Base-by-base conservation (phyloP, 2,113 vertebrate genomes). In the Pseudolaguvia tuberculata region DNA sequence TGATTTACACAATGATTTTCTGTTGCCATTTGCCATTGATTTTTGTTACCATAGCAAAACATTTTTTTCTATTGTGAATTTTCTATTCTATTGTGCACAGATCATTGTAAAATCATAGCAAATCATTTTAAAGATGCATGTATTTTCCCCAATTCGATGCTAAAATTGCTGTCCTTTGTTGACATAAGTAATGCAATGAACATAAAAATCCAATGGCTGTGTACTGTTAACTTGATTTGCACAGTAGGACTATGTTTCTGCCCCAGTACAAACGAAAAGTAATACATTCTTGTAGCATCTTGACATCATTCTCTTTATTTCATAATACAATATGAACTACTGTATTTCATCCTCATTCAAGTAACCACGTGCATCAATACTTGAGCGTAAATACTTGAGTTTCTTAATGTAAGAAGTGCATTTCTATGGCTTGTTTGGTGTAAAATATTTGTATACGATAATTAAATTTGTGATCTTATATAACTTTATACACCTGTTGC, bases 341-440 rank as follows among this genome's bases (percentile, higher is more conserved):
- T 71, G 53, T 42, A 68, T 31, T 76, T 71, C 78, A 79, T 85
- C 81, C 86, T 86, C 56, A 75, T 80, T 70, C 83, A 70, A 76
- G 73, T 85, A 83, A 68, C 52, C 71, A 71, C 58, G 78, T 87
- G 74, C 86, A 80, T 87, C 79, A 67, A 87, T 86, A 89, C 71
- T 77, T 50, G 79, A 81, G 76, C 76, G 72, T 85, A 75, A 81
- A 79, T 82, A 72, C 70, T 72, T 71, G 78, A 71, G 61, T 70
- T 71, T 70, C 50, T 74, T 61, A 59, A 77, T 87, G 90, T 87
- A 82, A n/a, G 86, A 84, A 72, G 78, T 85, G 90, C 91, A 87
- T 91, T 93, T 94, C 89, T 86, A 89, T 88, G 85, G 87, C 77
- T 89, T 82, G 87, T 90, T 93, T 92, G 87, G 91, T 96, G 91